Evolutionary conservation across 1,140 invertebrate species (phyloP), one percentile per base, ranked within the genome.

Genomic region (Aphelinus certus): DNA sequence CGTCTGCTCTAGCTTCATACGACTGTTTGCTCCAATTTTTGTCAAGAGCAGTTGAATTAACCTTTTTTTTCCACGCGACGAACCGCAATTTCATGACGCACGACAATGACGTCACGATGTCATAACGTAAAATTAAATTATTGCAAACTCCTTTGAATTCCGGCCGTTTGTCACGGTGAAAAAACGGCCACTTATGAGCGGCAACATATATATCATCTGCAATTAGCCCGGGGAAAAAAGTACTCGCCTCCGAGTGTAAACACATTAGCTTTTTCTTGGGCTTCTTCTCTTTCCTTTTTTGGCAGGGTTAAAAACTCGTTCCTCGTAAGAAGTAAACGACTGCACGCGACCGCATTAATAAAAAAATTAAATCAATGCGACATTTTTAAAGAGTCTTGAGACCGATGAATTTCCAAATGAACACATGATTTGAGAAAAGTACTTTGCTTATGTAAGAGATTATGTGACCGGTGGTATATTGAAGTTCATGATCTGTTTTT

Each of bases 111-210:
- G 51, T 68, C 55, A 68, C 45, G 26, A 10, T 47, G 66, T 26
- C 9, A 58, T 5, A 70, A 48, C 58, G 47, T 61, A 9, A 70
- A 70, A 61, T 69, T 69, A 60, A 70, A 71, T 65, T 73, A 70
- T 47, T 6, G 51, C 68, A 26, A 53, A 75, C 56, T 74, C 26
- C 26, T 26, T 26, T 26, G 26, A 26, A 26, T 26, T 26, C 43
- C 64, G 10, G 4, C 45, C 4, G 42, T n/a, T 60, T 7, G 58
- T 43, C 42, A 45, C 10, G 58, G 58, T 43, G 45, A 60, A 60
- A 60, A 60, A 60, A 7, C 2, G 45, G 10, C 57, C 26, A 42
- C 57, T 3, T 2, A n/a, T 58, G 57, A 26, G 5, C 45, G 42
- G 10, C 42, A 45, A 7, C 4, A n/a, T 43, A 45, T 45, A 1